Evolutionary conservation across 2,888 invertebrate genomes (phyloP).

Genomic region (Cheilosia urbana): DNA sequence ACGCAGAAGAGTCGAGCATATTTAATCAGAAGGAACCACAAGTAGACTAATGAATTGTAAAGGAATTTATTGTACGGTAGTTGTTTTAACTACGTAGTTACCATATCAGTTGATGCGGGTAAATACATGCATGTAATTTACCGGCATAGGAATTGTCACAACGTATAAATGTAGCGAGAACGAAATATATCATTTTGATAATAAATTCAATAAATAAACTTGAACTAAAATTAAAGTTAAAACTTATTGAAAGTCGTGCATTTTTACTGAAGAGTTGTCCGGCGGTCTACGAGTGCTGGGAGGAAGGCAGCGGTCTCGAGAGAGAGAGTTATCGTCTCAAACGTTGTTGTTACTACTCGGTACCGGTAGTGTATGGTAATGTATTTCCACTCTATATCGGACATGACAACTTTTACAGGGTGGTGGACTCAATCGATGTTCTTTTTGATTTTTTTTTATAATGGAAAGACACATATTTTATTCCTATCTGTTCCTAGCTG

Average conservation of each 20-base stretch:
- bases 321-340: too few relatives aligned
- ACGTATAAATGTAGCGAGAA: conserved; percentile 55
- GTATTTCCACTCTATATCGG: too few relatives aligned
- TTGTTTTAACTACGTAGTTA: conserved; percentile 29
- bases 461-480: too few relatives aligned
- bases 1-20: conserved; percentile 30
- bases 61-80: conserved; percentile 15
- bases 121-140: conserved; percentile 23
- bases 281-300: too few relatives aligned
- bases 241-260: conserved; percentile 30
- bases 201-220: conserved; percentile 47
- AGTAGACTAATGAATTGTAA: conserved; percentile 38
- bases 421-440: too few relatives aligned
- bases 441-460: too few relatives aligned
- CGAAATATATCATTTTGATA: conserved; percentile 63
- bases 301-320: too few relatives aligned
- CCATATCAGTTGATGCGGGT: conserved; percentile 57
- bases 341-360: too few relatives aligned
- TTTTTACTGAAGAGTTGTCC: background rate
- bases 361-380: too few relatives aligned
- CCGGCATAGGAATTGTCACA: conserved; percentile 62
- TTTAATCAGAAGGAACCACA: conserved; percentile 35
- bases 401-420: too few relatives aligned
- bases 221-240: conserved; percentile 44
- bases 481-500: too few relatives aligned